Base-by-base conservation (phyloP, 2,888 invertebrate genomes). In the Aphodius granarius region DNA sequence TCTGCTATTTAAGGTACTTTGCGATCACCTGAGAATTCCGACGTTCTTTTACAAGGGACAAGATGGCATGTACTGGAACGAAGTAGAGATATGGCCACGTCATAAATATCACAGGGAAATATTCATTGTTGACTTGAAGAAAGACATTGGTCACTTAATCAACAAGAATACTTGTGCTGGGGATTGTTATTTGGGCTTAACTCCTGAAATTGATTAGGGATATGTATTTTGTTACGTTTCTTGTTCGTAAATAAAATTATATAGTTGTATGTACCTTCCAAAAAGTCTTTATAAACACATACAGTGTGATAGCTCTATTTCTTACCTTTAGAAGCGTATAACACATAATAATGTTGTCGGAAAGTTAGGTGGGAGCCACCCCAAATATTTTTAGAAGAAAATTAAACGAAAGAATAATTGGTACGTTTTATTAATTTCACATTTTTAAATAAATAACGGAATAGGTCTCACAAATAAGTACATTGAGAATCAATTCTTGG, bases 1-100 rank as follows among this genome's bases (percentile, higher is more conserved):
- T 0, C 78, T 91, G 17, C 85, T 91, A 0, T 90, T 89, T 81
- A 89, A 89, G 83, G 89, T 88, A 0, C 82, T 90, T n/a, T 89
- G 89, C 0, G 90, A 91, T 79, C 84, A 86, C 78, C 84, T 89
- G 75, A 85, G 86, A 15, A 83, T 91, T 22, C 89, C 89, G 0
- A 86, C 87, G 62, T 86, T 88, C 3, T 81, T 91, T 18, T 86
- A 88, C 3, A 86, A 88, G 63, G 82, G 83, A n/a, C 79, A 70
- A n/a, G 86, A 88, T 1, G 86, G 88, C 17, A 72, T 84, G n/a
- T 86, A 85, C 80, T 87, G 86, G 86, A 87, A 87, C 76, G 86
- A 86, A 81, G 83, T 87, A 6, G 82, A 83, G n/a, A 75, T 81
- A 16, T 71, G 78, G n/a, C 22, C 23, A 13, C 4, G 23, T 2